Evolutionary conservation across 2,888 invertebrate genomes (phyloP).

Genomic region (Beris chalybata): DNA sequence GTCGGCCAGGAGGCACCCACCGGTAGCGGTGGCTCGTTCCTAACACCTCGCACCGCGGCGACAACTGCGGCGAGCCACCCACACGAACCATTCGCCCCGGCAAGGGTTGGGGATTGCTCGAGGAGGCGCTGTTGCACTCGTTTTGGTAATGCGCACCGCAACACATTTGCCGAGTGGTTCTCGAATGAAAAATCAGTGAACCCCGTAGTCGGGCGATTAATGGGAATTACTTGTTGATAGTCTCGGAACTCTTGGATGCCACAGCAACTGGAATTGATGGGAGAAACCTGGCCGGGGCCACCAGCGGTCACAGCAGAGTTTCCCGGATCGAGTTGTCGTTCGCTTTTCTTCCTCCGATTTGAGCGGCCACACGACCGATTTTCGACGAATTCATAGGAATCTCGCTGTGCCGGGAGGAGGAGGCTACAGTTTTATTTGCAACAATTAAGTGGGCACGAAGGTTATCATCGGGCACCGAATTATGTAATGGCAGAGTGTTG

Average conservation of each 20-base stretch:
- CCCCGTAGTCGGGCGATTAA: slow-evolving; percentile 7
- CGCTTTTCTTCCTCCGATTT: too few relatives aligned
- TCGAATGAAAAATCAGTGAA: slow-evolving; percentile 16
- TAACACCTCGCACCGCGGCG: background rate
- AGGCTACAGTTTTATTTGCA: background rate
- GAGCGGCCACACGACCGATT: too few relatives aligned
- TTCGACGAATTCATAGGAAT: too few relatives aligned
- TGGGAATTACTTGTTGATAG: slow-evolving; percentile 30
- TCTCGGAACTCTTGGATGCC: background rate
- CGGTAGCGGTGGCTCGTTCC: background rate
- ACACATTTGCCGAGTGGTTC: slow-evolving; percentile 10
- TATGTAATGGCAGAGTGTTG: background rate
- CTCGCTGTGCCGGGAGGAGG: too few relatives aligned
- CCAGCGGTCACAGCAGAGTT: too few relatives aligned
- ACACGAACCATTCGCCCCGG: slow-evolving; percentile 4
- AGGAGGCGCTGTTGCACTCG: slow-evolving; percentile 38
- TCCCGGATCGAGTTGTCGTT: too few relatives aligned
- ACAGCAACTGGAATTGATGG: too few relatives aligned
- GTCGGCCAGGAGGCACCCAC: slow-evolving; percentile 10
- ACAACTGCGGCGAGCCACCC: slow-evolving; percentile 1
- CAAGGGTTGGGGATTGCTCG: slow-evolving; percentile 5
- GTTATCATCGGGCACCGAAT: slow-evolving; percentile 4
- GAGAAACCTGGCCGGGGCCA: too few relatives aligned
- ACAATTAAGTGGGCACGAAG: slow-evolving; percentile 12
- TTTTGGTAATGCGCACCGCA: slow-evolving; percentile 39